Conservation (phyloP, 2,797 vertebrate genomes). For the Centroberyx gerrardi region DNA sequence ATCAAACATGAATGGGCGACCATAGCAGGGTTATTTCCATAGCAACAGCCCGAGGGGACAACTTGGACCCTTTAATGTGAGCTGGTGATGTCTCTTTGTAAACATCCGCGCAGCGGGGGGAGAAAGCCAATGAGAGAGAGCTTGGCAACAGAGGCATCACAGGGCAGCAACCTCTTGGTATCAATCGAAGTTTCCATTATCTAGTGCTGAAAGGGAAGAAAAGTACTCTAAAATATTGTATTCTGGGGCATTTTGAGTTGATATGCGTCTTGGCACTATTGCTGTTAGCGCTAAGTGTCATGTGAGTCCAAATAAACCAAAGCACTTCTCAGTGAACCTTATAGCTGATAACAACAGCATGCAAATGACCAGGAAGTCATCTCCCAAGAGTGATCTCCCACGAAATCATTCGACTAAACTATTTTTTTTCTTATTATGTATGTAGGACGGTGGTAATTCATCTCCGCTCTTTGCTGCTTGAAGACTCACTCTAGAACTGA, state of each 20-base stretch:
- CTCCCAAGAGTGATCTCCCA: constrained; percentile 15
- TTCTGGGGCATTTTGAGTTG: constrained; percentile 59
- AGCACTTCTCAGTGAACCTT: constrained; percentile 22
- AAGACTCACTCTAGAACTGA: constrained; percentile 12
- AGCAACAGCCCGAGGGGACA: constrained; percentile 88
- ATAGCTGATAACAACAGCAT: constrained; percentile 28
- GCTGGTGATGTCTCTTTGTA: constrained; percentile 87
- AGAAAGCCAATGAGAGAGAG: constrained; percentile 82
- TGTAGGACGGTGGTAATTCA: neutral
- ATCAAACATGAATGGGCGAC: constrained; percentile 90
- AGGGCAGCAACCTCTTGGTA: constrained; percentile 82
- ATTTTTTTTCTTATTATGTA: neutral
- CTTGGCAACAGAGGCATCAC: constrained; percentile 84
- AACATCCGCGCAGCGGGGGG: constrained; percentile 84
- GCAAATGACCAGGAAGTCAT: constrained; percentile 33
- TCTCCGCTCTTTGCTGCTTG: constrained; percentile 20
- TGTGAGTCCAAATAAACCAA: constrained; percentile 36
- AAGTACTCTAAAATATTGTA: constrained; percentile 71
- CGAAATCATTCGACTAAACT: constrained; percentile 11
- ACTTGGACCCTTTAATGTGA: constrained; percentile 88
- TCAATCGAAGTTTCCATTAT: constrained; percentile 85
- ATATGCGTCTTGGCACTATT: constrained; percentile 46
- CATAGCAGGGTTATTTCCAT: constrained; percentile 89
- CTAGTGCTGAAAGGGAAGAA: constrained; percentile 72
- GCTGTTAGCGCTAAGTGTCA: constrained; percentile 38